phyloP scores from a whole-genome alignment of 1,140 invertebrate species.

The Leptestheria dahalacensis region DNA sequence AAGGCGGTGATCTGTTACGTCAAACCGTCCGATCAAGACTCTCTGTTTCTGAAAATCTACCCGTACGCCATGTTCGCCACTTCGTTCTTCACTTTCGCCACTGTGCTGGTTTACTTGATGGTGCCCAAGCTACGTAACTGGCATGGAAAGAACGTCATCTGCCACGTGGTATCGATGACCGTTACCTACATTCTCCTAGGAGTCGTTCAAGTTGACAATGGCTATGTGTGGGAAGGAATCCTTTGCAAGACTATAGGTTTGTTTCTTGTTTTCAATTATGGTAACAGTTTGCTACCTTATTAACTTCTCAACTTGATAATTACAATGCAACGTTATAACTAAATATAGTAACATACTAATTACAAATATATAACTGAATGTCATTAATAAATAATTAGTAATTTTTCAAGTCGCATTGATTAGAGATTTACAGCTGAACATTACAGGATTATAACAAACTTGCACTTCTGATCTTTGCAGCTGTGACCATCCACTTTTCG shows the following conservation, averaged over 20 bases:
- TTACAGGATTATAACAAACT: not conserved
- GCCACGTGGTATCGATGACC: constrained; percentile 45
- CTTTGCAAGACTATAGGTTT: not conserved
- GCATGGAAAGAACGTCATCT: constrained; percentile 54
- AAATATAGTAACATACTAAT: not conserved
- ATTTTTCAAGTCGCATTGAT: no score
- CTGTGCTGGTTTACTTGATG: constrained; percentile 51
- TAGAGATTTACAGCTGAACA: no score
- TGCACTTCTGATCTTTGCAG: constrained; percentile 15
- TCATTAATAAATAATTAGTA: not conserved
- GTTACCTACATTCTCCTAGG: constrained; percentile 41
- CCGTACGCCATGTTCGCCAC: constrained; percentile 43
- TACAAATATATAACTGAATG: not conserved
- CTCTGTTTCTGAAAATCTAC: constrained; percentile 9
- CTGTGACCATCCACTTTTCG: constrained; percentile 32
- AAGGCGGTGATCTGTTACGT: not conserved
- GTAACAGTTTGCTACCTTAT: not conserved
- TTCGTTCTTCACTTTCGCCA: constrained; percentile 48
- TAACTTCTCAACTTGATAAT: not conserved
- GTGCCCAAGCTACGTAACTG: constrained; percentile 51
- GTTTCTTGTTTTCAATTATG: not conserved
- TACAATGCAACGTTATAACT: not conserved
- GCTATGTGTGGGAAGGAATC: not conserved
- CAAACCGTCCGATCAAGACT: not conserved
- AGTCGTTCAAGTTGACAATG: constrained; percentile 29